Percentiles rank a stretch among this genome's conserved stretches.
These are phyloP conservation scores for Hyaena hyaena DNA, from an alignment of 2,113 vertebrate species.

Conservation along the genomic window DNA sequence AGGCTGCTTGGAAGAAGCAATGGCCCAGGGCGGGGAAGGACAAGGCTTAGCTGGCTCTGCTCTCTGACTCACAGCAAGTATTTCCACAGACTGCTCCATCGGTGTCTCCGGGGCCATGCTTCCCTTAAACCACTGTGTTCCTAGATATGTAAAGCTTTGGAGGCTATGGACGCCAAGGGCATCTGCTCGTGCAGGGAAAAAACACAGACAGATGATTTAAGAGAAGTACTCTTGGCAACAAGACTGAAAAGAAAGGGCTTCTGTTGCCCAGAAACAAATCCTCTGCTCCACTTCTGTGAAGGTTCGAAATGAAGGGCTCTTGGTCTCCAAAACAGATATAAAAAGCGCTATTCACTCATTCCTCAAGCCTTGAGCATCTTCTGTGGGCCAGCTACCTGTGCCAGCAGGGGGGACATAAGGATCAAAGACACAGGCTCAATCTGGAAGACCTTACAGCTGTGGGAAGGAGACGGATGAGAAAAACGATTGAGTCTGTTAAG, in stretches of 20 bases:
- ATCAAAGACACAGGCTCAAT: neutral
- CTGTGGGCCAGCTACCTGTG: too few relatives aligned
- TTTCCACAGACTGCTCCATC: neutral
- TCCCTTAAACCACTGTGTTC: neutral
- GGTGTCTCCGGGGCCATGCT: neutral
- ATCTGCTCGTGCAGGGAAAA: neutral
- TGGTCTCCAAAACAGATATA: neutral
- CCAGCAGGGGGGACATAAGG: rapidly evolving
- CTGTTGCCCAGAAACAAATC: neutral
- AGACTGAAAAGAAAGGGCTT: slow-evolving; percentile 10
- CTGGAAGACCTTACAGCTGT: neutral
- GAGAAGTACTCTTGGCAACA: neutral
- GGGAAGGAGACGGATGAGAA: neutral
- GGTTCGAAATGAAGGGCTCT: neutral
- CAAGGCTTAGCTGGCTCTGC: neutral
- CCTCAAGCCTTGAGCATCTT: neutral
- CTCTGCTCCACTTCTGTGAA: neutral
- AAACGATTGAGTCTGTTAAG: neutral
- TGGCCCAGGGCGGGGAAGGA: neutral
- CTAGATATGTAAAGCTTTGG: neutral
- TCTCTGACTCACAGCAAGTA: neutral
- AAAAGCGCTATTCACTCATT: neutral
- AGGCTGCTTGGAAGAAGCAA: neutral
- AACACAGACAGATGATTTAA: neutral
- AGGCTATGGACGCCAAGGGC: neutral